Evolutionary conservation across 2,113 vertebrate species (phyloP).

Genomic region (Pedetes capensis): DNA sequence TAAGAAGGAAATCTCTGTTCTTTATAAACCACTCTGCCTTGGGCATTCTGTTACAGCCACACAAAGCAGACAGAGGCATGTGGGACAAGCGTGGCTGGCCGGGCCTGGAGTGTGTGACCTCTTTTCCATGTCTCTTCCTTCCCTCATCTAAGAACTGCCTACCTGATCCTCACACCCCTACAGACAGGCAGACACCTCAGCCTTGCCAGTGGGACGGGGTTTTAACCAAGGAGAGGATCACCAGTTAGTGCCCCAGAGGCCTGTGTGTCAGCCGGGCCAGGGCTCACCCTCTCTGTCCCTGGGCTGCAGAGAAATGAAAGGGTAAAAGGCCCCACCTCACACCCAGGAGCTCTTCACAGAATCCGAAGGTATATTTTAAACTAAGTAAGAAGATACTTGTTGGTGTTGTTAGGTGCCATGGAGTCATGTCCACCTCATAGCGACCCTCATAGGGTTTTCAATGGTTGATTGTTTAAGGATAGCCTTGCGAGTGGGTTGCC

Average conservation of each 20-base stretch:
- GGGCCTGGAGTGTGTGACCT: background rate
- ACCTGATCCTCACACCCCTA: no score
- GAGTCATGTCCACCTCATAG: no score
- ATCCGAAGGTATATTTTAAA: background rate
- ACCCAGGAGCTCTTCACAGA: background rate
- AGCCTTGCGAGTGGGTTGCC: no score
- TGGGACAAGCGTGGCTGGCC: accelerated
- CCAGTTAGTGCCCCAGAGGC: no score
- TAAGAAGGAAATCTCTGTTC: background rate
- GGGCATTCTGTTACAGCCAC: background rate
- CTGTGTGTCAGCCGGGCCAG: accelerated
- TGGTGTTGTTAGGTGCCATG: no score
- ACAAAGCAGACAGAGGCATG: background rate
- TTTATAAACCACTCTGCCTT: background rate
- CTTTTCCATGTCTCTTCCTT: background rate
- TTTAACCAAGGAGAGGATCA: background rate
- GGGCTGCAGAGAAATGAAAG: background rate
- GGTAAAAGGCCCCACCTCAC: background rate
- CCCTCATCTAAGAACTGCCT: background rate
- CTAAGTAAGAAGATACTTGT: no score
- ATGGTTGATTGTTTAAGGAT: no score
- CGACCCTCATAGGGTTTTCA: no score
- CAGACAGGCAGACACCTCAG: background rate
- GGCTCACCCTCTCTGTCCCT: background rate
- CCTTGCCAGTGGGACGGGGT: accelerated